These are phyloP conservation scores for Lycophotia porphyrea DNA, from an alignment of 2,888 invertebrate species.

Conservation along the genomic window DNA sequence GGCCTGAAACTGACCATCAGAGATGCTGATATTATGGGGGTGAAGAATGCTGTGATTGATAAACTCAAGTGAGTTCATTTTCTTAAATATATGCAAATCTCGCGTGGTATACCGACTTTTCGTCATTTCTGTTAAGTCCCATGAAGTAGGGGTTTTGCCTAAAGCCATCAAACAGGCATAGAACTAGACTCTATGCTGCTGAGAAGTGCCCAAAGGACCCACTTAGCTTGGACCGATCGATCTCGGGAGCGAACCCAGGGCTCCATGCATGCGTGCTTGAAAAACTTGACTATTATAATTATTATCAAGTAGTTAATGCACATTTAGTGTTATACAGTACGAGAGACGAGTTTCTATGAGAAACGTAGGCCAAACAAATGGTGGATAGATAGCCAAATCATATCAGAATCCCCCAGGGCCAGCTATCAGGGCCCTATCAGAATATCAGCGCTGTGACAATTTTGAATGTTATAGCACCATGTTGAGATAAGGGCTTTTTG, in stretches of 20 bases:
- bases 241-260: background rate
- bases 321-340: background rate
- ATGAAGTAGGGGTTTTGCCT: background rate
- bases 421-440: no score
- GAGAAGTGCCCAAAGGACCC: background rate
- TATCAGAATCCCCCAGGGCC: no score
- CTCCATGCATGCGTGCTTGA: background rate
- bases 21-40: slow-evolving; percentile 73
- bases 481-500: no score
- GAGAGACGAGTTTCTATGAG: background rate
- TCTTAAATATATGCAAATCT: background rate
- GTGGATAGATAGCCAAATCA: background rate
- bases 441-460: no score
- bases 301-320: background rate
- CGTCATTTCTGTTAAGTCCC: background rate
- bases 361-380: background rate
- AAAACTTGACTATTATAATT: background rate
- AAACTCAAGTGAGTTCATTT: slow-evolving; percentile 72
- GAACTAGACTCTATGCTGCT: background rate
- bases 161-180: background rate
- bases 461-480: no score
- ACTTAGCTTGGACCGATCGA: background rate
- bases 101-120: background rate
- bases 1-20: slow-evolving; percentile 77
- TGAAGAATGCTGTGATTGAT: slow-evolving; percentile 72